A percentile compares a stretch with the other conserved stretches of the same genome.
Conservation (phyloP, 2,113 vertebrate genomes). For the Tautogolabrus adspersus region DNA sequence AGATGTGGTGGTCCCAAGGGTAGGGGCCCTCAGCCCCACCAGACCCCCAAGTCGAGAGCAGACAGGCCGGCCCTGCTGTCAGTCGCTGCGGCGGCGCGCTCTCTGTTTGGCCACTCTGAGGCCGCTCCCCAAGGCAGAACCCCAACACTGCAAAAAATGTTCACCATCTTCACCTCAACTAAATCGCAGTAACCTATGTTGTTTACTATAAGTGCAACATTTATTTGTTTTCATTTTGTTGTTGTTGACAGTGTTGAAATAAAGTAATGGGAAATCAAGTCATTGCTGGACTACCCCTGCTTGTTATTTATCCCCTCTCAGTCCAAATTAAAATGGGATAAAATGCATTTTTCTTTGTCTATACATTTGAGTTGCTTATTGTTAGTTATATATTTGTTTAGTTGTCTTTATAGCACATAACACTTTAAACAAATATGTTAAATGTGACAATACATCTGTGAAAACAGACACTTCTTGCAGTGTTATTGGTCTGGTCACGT, state of each 20-base stretch:
- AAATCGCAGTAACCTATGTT: too few species aligned
- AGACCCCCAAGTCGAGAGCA: slow-evolving; percentile 83
- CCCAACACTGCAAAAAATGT: slow-evolving; percentile 38
- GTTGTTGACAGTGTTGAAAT: not conserved
- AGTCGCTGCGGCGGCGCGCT: slow-evolving; percentile 69
- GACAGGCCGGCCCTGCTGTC: slow-evolving; percentile 80
- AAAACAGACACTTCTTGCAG: slow-evolving; percentile 16
- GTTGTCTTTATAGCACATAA: not conserved
- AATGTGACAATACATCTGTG: not conserved
- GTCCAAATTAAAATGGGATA: not conserved
- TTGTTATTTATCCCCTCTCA: too few species aligned
- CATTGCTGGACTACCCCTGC: too few species aligned
- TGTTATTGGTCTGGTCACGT: slow-evolving; percentile 78
- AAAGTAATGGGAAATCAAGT: too few species aligned
- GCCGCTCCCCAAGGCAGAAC: slow-evolving; percentile 69
- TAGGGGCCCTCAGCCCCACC: slow-evolving; percentile 73
- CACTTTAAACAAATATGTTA: not conserved
- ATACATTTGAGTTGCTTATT: not conserved
- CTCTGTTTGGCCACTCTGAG: slow-evolving; percentile 73
- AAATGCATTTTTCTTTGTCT: not conserved
- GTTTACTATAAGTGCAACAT: not conserved
- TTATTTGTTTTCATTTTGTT: not conserved
- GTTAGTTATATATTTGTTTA: not conserved
- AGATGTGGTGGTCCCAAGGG: slow-evolving; percentile 96
- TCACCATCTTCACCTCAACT: not conserved